Conservation (phyloP, 92 coral and sea anemone genomes). For the Porites evermanni region DNA sequence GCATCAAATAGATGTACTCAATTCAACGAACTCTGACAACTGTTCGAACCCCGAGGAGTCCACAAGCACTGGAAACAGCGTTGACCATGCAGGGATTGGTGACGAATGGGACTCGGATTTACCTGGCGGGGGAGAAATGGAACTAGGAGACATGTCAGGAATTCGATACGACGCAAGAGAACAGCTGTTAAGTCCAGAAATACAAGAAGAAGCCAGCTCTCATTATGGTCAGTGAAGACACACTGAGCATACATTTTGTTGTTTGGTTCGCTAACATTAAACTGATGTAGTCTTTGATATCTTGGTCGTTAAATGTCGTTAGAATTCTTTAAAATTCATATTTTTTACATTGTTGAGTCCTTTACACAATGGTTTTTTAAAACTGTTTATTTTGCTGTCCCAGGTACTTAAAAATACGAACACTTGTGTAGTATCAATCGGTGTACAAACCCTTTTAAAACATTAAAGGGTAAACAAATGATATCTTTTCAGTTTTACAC, state of each 20-base stretch:
- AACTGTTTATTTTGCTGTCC: too few species aligned
- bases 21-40: slow-evolving; percentile 17
- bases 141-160: slow-evolving; percentile 63
- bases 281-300: not conserved
- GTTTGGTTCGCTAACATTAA: not conserved
- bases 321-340: not conserved
- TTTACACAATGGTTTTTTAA: too few species aligned
- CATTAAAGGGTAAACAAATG: too few species aligned
- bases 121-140: slow-evolving; percentile 65
- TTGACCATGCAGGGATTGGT: not conserved
- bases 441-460: too few species aligned
- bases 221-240: slow-evolving; percentile 12
- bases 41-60: slow-evolving; percentile 23
- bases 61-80: slow-evolving; percentile 27
- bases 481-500: too few species aligned
- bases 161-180: slow-evolving; percentile 68
- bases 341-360: too few species aligned
- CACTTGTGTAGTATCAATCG: too few species aligned
- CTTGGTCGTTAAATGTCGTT: not conserved
- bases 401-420: too few species aligned
- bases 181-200: slow-evolving; percentile 58
- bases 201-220: slow-evolving; percentile 40
- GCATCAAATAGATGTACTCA: slow-evolving; percentile 11
- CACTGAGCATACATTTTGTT: not conserved
- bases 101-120: slow-evolving; percentile 45